Percentiles rank a stretch among this genome's conserved stretches.
Evolutionary conservation across 2,888 invertebrate species (phyloP).

Genomic region (Lamellibrachia satsuma): DNA sequence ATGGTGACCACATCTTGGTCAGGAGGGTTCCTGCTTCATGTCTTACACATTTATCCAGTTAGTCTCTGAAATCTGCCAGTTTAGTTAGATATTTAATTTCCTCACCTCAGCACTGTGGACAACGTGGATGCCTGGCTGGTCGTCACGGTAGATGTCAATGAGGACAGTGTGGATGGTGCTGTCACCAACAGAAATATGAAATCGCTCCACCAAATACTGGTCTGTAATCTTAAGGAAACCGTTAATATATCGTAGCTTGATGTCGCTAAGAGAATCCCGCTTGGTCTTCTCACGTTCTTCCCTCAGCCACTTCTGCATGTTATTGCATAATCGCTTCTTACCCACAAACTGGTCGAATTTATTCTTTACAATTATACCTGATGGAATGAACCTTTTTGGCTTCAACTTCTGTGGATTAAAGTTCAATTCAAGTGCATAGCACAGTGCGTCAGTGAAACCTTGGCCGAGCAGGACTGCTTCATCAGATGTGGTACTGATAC

Average conservation of each 20-base stretch:
- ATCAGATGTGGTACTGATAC: conserved; percentile 20
- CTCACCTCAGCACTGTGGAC: no score
- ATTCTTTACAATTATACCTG: not conserved
- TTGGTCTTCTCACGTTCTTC: conserved; percentile 22
- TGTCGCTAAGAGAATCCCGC: conserved; percentile 13
- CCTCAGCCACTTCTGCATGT: conserved; percentile 17
- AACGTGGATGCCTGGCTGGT: no score
- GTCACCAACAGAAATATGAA: not conserved
- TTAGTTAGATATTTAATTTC: no score
- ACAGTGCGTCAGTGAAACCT: conserved; percentile 32
- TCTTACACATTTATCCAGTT: no score
- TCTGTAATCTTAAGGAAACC: conserved; percentile 26
- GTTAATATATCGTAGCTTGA: conserved; percentile 26
- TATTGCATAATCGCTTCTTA: not conserved
- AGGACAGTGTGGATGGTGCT: no score
- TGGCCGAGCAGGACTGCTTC: conserved; percentile 28
- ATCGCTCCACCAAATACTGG: conserved; percentile 29
- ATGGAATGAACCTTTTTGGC: conserved; percentile 27
- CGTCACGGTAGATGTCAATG: no score
- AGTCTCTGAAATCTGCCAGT: no score
- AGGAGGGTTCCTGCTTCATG: no score
- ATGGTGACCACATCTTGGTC: no score
- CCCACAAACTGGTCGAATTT: conserved; percentile 24
- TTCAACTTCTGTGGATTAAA: conserved; percentile 17
- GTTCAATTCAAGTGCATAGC: conserved; percentile 32